Evolutionary conservation across 2,797 vertebrate species (phyloP), one percentile per base, ranked within the genome.

Genomic region (Nannoperca australis): DNA sequence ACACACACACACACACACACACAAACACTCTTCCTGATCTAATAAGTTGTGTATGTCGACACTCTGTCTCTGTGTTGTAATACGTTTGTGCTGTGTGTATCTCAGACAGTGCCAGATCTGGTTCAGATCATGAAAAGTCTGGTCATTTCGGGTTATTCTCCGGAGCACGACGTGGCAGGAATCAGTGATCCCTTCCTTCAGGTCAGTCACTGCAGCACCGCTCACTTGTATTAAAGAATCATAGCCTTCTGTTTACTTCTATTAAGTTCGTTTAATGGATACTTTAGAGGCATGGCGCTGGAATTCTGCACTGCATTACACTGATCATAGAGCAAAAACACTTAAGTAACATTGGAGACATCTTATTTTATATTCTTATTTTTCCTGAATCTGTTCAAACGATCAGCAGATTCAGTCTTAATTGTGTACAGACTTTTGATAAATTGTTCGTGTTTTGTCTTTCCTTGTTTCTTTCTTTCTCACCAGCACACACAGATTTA

Each of bases 141-240:
- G 76, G 93, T 96, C 55, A 96, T 95, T 47, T 96, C 96, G 0
- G 95, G 96, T 47, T 97, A 96, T 83, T 97, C 96, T 60, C 93
- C 95, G 17, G 97, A 98, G 32, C 96, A 97, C 42, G 96, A 96
- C 22, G 95, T 98, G 53, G 95, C 96, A 17, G 97, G 97, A 78
- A 91, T 98, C 91, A 97, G 96, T 3, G 96, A 98, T 80, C 97
- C 97, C 18, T 98, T 98, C 87, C 90, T 98, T 1, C 97, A 98
- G 97, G 97, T 97, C 64, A 74, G 92, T 38, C 32, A 1, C 27
- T 51, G 7, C 12, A 30, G 27, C n/a, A 17, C 18, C 20, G 36
- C 38, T 45, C 24, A 20, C n/a, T 32, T 15, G 12, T 24, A 8
- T 20, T 18, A 22, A 20, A 18, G 24, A 7, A 40, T 70, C 38